phyloP scores from a whole-genome alignment of 37 sponge, comb jelly and placozoan species.

The Agelas oroides region DNA sequence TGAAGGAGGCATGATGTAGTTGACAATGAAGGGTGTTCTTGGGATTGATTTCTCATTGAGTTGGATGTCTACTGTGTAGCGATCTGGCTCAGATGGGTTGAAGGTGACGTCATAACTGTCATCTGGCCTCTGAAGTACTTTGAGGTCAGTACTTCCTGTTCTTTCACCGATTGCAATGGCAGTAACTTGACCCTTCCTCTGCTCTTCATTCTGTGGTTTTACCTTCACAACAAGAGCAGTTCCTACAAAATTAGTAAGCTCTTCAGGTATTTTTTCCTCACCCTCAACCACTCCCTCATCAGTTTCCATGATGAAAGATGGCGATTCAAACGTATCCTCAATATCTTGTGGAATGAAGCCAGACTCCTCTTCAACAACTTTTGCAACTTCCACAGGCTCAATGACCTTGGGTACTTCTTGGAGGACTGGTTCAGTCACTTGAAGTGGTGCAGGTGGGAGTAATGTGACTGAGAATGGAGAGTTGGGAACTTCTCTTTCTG shows the following conservation, averaged over 20 bases:
- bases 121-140: background rate
- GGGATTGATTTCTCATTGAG: conserved; percentile 33
- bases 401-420: background rate
- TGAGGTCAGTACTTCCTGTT: conserved; percentile 6
- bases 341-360: background rate
- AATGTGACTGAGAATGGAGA: conserved; percentile 61
- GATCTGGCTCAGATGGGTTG: conserved; percentile 65
- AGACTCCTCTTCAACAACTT: conserved; percentile 10
- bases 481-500: conserved; percentile 45
- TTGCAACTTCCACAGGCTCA: background rate
- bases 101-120: conserved; percentile 47
- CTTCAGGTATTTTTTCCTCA: conserved; percentile 24
- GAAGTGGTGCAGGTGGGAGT: background rate
- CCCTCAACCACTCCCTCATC: conserved; percentile 8
- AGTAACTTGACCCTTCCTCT: conserved; percentile 24
- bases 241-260: conserved; percentile 28
- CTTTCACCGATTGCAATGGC: conserved; percentile 56
- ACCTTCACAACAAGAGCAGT: conserved; percentile 25
- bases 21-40: conserved; percentile 38
- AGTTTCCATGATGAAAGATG: conserved; percentile 2
- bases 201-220: background rate
- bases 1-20: conserved; percentile 20
- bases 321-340: background rate
- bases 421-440: conserved; percentile 6
- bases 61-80: conserved; percentile 39